phyloP scores from a whole-genome alignment of 2,797 vertebrate species.

The Diplodus puntazzo region DNA sequence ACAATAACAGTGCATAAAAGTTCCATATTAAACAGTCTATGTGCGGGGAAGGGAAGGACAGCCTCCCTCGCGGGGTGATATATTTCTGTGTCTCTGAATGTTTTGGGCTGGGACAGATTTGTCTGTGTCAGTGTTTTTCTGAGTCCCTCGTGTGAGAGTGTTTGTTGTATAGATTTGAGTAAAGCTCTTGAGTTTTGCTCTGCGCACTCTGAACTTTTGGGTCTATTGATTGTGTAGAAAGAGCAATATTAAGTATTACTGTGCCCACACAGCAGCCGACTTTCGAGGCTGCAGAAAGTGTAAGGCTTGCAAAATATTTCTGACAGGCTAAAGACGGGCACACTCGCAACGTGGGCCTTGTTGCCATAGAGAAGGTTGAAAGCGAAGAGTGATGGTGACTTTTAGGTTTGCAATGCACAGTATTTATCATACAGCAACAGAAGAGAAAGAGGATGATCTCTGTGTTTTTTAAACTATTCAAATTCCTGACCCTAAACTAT shows the following conservation, averaged over 20 bases:
- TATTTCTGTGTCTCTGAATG: conserved; percentile 24
- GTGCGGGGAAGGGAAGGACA: conserved; percentile 18
- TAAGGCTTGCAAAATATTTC: conserved; percentile 29
- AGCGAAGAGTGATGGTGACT: background rate
- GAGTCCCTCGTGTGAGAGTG: conserved; percentile 26
- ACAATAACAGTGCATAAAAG: conserved; percentile 45
- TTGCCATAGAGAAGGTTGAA: background rate
- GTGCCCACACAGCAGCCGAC: conserved; percentile 30
- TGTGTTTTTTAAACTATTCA: too few species aligned
- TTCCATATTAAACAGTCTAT: conserved; percentile 48
- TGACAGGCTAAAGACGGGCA: conserved; percentile 4
- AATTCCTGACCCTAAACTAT: background rate
- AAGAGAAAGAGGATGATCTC: background rate
- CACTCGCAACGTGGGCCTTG: background rate
- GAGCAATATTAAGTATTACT: conserved; percentile 39
- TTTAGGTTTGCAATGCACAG: background rate
- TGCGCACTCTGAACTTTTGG: conserved; percentile 45
- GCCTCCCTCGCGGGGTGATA: conserved; percentile 44
- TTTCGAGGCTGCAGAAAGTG: conserved; percentile 43
- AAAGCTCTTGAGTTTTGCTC: conserved; percentile 36
- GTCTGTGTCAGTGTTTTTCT: conserved; percentile 42
- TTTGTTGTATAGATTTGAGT: conserved; percentile 48
- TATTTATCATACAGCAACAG: background rate
- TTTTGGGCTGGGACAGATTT: conserved; percentile 25
- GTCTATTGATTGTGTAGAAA: conserved; percentile 53